These are phyloP conservation scores for Macrostomum lignano DNA, from an alignment of 1,140 invertebrate genomes.

Conservation along the genomic window DNA sequence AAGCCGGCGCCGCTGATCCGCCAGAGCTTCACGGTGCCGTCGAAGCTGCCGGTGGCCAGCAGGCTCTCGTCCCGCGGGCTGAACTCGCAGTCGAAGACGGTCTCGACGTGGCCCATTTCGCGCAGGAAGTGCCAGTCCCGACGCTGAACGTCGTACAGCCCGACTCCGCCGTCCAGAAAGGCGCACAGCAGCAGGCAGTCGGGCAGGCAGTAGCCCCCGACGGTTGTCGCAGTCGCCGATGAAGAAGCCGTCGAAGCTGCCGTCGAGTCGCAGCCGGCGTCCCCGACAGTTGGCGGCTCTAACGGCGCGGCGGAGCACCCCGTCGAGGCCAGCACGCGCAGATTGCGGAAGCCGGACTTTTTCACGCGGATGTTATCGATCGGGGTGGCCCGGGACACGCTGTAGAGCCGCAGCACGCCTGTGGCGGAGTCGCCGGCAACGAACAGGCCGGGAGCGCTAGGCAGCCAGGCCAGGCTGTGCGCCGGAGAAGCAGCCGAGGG, in stretches of 20 bases:
- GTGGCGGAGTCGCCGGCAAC: constrained; percentile 26
- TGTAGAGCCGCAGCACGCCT: constrained; percentile 29
- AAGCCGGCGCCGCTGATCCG: no score
- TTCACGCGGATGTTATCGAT: constrained; percentile 27
- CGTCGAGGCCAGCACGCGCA: constrained; percentile 13
- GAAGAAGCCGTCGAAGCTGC: constrained; percentile 13
- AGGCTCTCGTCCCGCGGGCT: constrained; percentile 24
- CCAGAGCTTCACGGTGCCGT: no score
- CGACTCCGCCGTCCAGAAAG: constrained; percentile 30
- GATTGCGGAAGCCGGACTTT: constrained; percentile 25
- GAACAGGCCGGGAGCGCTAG: constrained; percentile 29
- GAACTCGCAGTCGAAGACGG: constrained; percentile 32
- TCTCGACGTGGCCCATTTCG: constrained; percentile 32
- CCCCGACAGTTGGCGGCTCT: no score
- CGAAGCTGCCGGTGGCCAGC: constrained; percentile 30
- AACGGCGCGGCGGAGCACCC: neutral
- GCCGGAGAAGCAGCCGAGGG: constrained; percentile 22
- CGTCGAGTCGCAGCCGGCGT: no score
- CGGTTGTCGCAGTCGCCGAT: constrained; percentile 11
- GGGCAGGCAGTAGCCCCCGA: neutral
- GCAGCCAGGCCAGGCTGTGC: constrained; percentile 25
- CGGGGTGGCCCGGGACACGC: constrained; percentile 25
- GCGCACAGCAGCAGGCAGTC: no score
- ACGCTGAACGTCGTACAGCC: constrained; percentile 25
- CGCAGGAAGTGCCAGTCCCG: constrained; percentile 28